These are phyloP conservation scores for Jacana jacana DNA, from an alignment of 2,113 vertebrate species.

Conservation along the genomic window DNA sequence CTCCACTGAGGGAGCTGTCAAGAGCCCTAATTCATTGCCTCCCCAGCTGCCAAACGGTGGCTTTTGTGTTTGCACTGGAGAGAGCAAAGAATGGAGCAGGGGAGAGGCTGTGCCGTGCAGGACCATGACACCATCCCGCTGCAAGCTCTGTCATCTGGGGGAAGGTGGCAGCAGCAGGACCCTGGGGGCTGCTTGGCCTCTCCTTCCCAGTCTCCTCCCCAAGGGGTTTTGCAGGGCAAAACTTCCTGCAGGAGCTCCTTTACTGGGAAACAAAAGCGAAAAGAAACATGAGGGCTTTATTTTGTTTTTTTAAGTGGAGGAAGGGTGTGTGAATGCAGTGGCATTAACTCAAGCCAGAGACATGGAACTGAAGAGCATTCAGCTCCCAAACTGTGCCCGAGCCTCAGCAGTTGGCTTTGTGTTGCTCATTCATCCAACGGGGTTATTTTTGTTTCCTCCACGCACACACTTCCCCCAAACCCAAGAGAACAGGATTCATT, in stretches of 20 bases:
- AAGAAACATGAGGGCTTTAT: neutral
- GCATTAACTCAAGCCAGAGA: neutral
- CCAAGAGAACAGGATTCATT: neutral
- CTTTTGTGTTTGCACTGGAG: neutral
- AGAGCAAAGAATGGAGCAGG: neutral
- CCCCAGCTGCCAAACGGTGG: neutral
- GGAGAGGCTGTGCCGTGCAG: neutral
- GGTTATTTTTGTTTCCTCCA: neutral
- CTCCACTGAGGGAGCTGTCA: neutral
- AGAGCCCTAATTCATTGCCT: neutral
- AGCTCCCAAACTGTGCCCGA: neutral
- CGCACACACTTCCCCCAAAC: neutral
- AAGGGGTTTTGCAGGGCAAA: neutral
- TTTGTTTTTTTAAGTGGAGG: neutral
- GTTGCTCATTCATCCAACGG: neutral
- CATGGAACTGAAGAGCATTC: neutral
- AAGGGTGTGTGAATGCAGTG: neutral
- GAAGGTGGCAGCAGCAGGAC: neutral
- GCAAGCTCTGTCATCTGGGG: neutral
- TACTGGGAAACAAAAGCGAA: neutral
- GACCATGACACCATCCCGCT: no score
- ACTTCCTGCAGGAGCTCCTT: neutral
- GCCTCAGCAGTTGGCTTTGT: slow-evolving; percentile 1
- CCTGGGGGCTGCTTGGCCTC: accelerated
- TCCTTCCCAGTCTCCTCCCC: neutral